Evolutionary conservation across 64 coral and sea anemone species (phyloP), one percentile per base, ranked within the genome.

Genomic region (Montipora foliosa): DNA sequence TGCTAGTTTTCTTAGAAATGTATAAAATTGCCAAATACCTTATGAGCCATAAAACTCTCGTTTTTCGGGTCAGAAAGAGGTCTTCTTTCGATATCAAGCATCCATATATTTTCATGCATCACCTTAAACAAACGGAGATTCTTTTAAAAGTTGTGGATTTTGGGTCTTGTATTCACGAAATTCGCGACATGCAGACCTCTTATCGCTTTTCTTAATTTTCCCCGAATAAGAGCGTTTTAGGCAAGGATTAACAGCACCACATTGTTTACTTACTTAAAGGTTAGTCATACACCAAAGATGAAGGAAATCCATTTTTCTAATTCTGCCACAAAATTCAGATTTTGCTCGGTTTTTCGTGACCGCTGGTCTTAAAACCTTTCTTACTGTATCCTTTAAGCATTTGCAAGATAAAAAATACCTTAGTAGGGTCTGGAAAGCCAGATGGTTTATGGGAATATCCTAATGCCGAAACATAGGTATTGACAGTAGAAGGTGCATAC

Each of bases 361-460:
- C 68, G 68, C 17, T 8, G n/a, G 19, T 72, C 20, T 72, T 72
- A 72, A 72, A 9, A n/a, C 84, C 85, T 51, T 78, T 80, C 74
- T 94, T 94, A 47, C 77, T 44, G 73, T 94, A 94, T 5, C 92
- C 92, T 82, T 87, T 92, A 15, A 92, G 49, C 78, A 84, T 92
- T 53, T 82, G 55, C 10, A 79, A 79, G 29, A 90, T 90, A 46
- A 76, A 92, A 47, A 86, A 86, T 13, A 76, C 81, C 58, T 85
- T 77, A 17, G 90, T 46, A 58, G 80, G 71, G 78, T 62, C 89
- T 49, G 51, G 21, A 78, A 25, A 79, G 3, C 77, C 88, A 37
- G 49, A 79, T 11, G 79, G 67, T 76, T 80, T 90, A 64, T 90
- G 88, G 4, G 68, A 68, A 90, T 90, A 90, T 9, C 75, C 88